These are phyloP conservation scores for Calidris pugnax DNA, from an alignment of 2,113 vertebrate species.

Conservation along the genomic window DNA sequence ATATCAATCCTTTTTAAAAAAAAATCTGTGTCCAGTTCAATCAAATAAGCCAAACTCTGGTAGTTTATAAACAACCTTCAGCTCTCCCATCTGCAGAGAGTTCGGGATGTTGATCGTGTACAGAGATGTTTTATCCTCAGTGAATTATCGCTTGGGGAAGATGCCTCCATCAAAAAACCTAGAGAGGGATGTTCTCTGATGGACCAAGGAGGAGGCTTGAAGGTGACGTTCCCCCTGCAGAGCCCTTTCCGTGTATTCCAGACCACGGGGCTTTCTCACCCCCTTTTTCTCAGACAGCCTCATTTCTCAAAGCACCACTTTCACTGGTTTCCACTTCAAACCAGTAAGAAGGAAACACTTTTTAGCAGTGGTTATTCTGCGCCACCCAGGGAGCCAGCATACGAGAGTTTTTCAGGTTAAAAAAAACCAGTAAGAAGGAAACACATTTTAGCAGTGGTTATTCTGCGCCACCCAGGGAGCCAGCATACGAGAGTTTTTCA, in stretches of 20 bases:
- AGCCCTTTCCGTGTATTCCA: neutral
- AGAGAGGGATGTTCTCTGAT: neutral
- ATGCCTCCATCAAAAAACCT: neutral
- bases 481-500: neutral
- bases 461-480: neutral
- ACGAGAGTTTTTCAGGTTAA: neutral
- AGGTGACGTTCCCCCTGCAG: neutral
- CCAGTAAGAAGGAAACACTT: neutral
- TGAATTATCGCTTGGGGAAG: neutral
- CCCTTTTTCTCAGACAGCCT: neutral
- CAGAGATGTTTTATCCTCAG: neutral
- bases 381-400: neutral
- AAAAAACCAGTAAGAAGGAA: neutral
- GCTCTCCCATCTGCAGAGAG: neutral
- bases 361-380: neutral
- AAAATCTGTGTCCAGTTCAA: neutral
- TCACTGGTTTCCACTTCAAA: neutral
- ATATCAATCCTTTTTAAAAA: neutral
- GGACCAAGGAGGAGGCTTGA: neutral
- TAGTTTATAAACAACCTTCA: neutral
- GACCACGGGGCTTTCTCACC: neutral
- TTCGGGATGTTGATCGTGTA: fast-evolving
- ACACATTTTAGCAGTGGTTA: neutral
- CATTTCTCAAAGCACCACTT: neutral
- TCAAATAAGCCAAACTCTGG: neutral